Conservation (phyloP, 2,797 vertebrate genomes). For the Loris lydekkerianus region DNA sequence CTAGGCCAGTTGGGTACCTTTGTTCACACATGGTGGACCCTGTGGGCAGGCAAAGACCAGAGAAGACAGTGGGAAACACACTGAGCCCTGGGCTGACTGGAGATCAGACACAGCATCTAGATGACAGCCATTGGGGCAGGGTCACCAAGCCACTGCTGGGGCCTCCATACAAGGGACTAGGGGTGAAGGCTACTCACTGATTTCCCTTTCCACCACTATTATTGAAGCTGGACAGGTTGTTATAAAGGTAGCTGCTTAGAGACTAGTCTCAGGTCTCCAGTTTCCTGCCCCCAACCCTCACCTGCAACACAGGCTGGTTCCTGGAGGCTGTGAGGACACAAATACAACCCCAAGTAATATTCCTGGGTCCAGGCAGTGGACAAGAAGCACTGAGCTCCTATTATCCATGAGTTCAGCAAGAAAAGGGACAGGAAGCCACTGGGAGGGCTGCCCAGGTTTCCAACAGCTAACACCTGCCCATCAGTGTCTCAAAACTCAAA, state of each 20-base stretch:
- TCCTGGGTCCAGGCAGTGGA: neutral
- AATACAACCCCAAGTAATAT: conserved; percentile 15
- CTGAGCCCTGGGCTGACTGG: neutral
- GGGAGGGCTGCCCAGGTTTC: conserved; percentile 58
- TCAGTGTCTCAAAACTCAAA: conserved; percentile 66
- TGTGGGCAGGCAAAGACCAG: conserved; percentile 5
- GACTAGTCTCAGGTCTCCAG: neutral
- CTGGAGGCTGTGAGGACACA: neutral
- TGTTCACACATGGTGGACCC: neutral
- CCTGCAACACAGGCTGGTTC: neutral
- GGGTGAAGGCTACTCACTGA: conserved; percentile 43
- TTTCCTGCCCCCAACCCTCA: neutral
- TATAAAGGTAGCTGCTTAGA: neutral
- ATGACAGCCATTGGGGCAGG: neutral
- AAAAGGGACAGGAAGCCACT: conserved; percentile 46
- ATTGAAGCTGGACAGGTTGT: conserved; percentile 28
- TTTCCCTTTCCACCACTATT: conserved; percentile 8
- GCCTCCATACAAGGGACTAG: conserved; percentile 35
- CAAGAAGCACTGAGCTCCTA: conserved; percentile 48
- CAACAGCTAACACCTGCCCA: conserved; percentile 54
- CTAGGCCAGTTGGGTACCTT: neutral
- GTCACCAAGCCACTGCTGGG: neutral
- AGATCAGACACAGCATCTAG: neutral
- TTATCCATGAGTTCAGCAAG: conserved; percentile 1
- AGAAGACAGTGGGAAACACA: neutral